These are phyloP conservation scores for Pammene aurita DNA, from an alignment of 2,888 invertebrate genomes.

Conservation along the genomic window DNA sequence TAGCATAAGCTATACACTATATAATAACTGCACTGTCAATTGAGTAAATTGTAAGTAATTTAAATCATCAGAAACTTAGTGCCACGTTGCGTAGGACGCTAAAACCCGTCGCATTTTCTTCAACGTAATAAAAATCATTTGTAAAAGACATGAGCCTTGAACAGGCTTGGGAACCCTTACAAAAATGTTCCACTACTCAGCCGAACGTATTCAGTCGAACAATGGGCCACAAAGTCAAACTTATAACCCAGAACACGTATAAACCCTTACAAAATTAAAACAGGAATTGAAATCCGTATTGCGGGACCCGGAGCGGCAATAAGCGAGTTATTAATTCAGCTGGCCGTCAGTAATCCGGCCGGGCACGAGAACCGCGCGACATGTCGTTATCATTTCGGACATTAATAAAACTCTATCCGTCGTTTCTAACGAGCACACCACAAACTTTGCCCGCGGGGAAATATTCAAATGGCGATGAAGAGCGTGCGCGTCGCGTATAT, in stretches of 20 bases:
- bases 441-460: constrained; percentile 64
- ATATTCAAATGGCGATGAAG: constrained; percentile 63
- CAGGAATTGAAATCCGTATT: constrained; percentile 62
- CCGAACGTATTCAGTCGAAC: constrained; percentile 42
- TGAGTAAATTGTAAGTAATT: no score
- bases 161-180: not conserved
- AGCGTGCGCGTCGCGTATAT: constrained; percentile 58
- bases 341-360: constrained; percentile 64
- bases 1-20: no score
- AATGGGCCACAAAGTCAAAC: constrained; percentile 50
- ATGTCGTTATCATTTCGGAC: constrained; percentile 74
- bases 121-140: not conserved
- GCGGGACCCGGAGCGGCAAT: constrained; percentile 54
- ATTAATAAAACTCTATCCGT: constrained; percentile 72
- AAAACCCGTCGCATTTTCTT: not conserved
- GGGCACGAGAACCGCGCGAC: constrained; percentile 56
- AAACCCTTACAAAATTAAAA: constrained; percentile 63
- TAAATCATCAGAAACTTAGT: no score
- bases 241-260: constrained; percentile 53
- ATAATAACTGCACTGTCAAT: no score
- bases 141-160: not conserved
- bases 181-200: constrained; percentile 2
- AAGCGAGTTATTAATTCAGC: constrained; percentile 71
- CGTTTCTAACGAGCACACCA: constrained; percentile 60
- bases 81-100: no score